Evolutionary conservation across 1,140 invertebrate genomes (phyloP).

Genomic region (Holotrichia oblita): DNA sequence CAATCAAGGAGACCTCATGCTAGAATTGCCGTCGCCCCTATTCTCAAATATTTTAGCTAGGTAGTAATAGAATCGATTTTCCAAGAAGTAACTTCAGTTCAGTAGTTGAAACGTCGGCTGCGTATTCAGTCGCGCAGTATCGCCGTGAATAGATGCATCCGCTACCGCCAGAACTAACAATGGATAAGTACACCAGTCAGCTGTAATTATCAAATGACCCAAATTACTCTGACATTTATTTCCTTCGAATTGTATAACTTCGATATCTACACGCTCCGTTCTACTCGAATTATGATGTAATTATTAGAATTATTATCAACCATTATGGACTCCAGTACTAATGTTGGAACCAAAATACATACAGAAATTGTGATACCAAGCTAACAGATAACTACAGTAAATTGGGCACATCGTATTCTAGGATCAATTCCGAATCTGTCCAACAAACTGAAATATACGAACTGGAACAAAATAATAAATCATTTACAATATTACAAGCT

Average conservation of each 20-base stretch:
- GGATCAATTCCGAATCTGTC: no score
- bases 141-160: conserved; percentile 11
- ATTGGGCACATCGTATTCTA: no score
- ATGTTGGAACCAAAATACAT: no score
- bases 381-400: no score
- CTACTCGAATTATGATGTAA: background rate
- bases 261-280: background rate
- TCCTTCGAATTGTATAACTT: background rate
- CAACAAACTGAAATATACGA: no score
- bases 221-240: conserved; percentile 22
- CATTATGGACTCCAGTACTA: no score
- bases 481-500: no score
- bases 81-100: conserved; percentile 1
- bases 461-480: no score
- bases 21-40: background rate
- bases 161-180: conserved; percentile 3
- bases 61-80: conserved; percentile 30
- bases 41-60: conserved; percentile 3
- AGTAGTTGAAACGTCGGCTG: background rate
- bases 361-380: no score
- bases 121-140: background rate
- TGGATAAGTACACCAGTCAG: background rate
- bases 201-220: conserved; percentile 13
- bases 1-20: conserved; percentile 10
- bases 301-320: background rate